Evolutionary conservation across 2,797 vertebrate species (phyloP).

Genomic region (Mergus octosetaceus): DNA sequence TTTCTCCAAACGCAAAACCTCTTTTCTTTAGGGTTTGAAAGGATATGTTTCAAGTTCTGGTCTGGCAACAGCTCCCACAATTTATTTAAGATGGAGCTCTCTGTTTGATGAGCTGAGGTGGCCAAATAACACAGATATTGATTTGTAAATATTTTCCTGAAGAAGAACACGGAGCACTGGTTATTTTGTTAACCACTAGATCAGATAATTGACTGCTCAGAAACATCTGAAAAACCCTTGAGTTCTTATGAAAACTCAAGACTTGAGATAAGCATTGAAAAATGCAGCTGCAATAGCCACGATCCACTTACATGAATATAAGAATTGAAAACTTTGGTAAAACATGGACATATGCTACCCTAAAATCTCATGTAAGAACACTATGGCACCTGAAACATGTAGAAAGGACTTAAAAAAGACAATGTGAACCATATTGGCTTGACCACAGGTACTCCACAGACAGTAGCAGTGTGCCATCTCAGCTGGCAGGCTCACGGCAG

Average conservation of each 20-base stretch:
- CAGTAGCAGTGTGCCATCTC: neutral
- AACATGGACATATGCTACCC: neutral
- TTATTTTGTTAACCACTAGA: constrained; percentile 8
- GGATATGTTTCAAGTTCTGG: neutral
- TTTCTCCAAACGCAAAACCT: neutral
- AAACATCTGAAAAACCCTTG: neutral
- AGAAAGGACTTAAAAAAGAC: neutral
- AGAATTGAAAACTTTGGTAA: neutral
- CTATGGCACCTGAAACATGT: neutral
- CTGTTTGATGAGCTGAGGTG: neutral
- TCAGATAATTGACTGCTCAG: neutral
- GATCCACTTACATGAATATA: neutral
- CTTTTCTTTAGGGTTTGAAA: neutral
- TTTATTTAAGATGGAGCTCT: neutral
- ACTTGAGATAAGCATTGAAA: neutral
- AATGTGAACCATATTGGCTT: fast-evolving
- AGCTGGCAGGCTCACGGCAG: neutral
- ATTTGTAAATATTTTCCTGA: constrained; percentile 18
- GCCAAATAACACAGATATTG: constrained; percentile 1
- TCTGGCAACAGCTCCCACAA: neutral
- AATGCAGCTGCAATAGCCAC: neutral
- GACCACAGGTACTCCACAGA: neutral
- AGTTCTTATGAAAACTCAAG: neutral
- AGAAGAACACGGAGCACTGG: neutral
- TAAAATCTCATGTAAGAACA: neutral